Base-by-base conservation (phyloP, 2,113 vertebrate genomes). In the Peromyscus polionotus region DNA sequence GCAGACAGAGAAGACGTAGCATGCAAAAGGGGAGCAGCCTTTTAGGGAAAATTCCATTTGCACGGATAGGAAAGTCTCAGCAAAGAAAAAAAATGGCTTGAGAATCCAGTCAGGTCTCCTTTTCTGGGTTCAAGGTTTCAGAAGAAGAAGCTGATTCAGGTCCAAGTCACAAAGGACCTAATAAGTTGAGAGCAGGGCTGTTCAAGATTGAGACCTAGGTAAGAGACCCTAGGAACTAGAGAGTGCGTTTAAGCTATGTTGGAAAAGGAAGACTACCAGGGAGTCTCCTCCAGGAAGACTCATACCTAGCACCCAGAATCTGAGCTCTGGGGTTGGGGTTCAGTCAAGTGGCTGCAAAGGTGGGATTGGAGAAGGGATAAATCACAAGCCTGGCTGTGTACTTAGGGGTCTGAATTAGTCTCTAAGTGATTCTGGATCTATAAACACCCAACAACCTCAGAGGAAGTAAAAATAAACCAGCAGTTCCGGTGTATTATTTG, bases 391-490 rank as follows among this genome's bases (percentile, higher is more conserved):
- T 45, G 61, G 26, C 3, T 42, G 5, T 45, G 65, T 28, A 61
- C 7, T 61, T 12, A 85, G 65, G 4, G 8, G 31, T 68, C n/a
- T 7, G 22, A 26, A 28, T 39, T 39, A 84, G 80, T 16, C 57
- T 61, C 16, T 51, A 83, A 13, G 20, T 39, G 33, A 61, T 63
- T 73, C 4, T n/a, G 2, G 28, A 24, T 75, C 10, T 73, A 13
- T 94, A 80, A 91, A 72, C 63, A 89, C 51, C 36, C 19, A 54
- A 59, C 68, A 31, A 68, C 8, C 36, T 13, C 36, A 75, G 33
- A 90, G n/a, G 36, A 91, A 93, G 4, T 90, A 45, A 91, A 95
- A 75, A 57, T 79, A 94, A 94, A 16, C 1, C 81, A 89, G 17
- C 36, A 63, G n/a, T 68, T 28, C 22, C 57, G 20, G 88, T 72